phyloP scores from a whole-genome alignment of 2,888 invertebrate species.

The Drosophila sordidula region DNA sequence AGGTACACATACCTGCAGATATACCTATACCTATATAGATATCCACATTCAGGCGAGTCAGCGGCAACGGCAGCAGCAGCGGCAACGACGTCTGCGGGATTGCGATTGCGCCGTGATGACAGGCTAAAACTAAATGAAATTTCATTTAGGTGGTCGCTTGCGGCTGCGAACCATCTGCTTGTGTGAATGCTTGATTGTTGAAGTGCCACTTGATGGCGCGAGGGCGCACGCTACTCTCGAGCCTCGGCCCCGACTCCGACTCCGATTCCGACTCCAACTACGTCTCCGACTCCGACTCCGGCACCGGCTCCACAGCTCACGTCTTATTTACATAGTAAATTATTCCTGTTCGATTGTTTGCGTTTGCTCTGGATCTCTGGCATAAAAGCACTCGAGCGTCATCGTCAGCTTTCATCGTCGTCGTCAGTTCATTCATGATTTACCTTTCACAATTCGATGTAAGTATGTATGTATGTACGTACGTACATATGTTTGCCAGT shows the following conservation, averaged over 20 bases:
- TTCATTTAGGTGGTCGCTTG: constrained; percentile 76
- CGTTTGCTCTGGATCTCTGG: constrained; percentile 78
- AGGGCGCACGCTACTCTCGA: constrained; percentile 76
- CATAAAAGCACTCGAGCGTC: constrained; percentile 75
- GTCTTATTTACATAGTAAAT: constrained; percentile 81
- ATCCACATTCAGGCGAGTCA: constrained; percentile 44
- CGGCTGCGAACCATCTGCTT: constrained; percentile 74
- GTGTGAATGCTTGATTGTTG: constrained; percentile 81
- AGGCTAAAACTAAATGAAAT: constrained; percentile 77
- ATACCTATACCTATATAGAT: constrained; percentile 14
- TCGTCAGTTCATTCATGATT: constrained; percentile 73
- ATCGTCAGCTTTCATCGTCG: constrained; percentile 69
- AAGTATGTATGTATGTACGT: constrained; percentile 20
- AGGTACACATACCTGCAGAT: constrained; percentile 1
- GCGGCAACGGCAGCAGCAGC: constrained; percentile 30
- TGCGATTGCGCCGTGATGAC: constrained; percentile 74
- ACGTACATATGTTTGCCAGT: background rate
- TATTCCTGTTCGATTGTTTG: constrained; percentile 81
- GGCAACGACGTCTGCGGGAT: constrained; percentile 23
- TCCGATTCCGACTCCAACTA: background rate
- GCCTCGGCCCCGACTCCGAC: constrained; percentile 17
- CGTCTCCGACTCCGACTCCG: constrained; percentile 1
- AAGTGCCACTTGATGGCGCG: constrained; percentile 78
- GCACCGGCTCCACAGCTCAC: constrained; percentile 37
- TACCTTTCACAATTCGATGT: constrained; percentile 72